Evolutionary conservation across 2,888 invertebrate genomes (phyloP).

Genomic region (Lordiphosa fenestrarum): DNA sequence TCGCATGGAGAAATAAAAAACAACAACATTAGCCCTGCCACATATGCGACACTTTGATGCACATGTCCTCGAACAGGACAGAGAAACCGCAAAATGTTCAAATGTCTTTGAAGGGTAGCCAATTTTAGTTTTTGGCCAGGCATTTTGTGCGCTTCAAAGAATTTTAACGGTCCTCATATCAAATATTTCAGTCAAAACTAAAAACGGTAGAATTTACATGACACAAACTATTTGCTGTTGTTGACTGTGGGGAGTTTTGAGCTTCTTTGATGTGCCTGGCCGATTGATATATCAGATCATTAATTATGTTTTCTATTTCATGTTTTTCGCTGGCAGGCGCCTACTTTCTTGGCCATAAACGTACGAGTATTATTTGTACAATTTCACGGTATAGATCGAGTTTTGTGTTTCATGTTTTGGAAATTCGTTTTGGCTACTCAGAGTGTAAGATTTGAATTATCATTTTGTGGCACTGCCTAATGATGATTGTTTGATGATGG

Average conservation of each 20-base stretch:
- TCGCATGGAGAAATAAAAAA: slow-evolving; percentile 6
- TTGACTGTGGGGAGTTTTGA: slow-evolving; percentile 2
- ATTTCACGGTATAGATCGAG: slow-evolving; percentile 67
- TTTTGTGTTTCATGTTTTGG: slow-evolving; percentile 21
- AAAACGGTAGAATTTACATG: slow-evolving; percentile 27
- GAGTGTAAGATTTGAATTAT: slow-evolving; percentile 60
- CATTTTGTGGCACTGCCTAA: slow-evolving; percentile 67
- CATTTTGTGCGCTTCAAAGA: slow-evolving; percentile 59
- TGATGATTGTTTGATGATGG: slow-evolving; percentile 50
- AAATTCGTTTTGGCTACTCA: slow-evolving; percentile 59
- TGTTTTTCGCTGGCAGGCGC: slow-evolving; percentile 47
- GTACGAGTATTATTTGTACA: slow-evolving; percentile 60
- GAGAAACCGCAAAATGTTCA: slow-evolving; percentile 71
- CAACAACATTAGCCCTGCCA: slow-evolving; percentile 29
- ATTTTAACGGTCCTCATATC: slow-evolving; percentile 60
- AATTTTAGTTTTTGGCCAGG: slow-evolving; percentile 50
- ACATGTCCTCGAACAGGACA: slow-evolving; percentile 51
- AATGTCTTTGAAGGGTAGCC: slow-evolving; percentile 74
- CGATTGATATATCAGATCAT: slow-evolving; percentile 71
- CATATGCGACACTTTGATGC: slow-evolving; percentile 50
- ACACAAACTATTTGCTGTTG: slow-evolving; percentile 6
- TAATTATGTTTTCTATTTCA: slow-evolving; percentile 70
- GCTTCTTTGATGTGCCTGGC: slow-evolving; percentile 29
- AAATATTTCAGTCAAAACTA: slow-evolving; percentile 56
- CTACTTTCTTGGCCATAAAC: slow-evolving; percentile 61